Base-by-base conservation (phyloP, 1,140 invertebrate species). In the Theocolax elegans region DNA sequence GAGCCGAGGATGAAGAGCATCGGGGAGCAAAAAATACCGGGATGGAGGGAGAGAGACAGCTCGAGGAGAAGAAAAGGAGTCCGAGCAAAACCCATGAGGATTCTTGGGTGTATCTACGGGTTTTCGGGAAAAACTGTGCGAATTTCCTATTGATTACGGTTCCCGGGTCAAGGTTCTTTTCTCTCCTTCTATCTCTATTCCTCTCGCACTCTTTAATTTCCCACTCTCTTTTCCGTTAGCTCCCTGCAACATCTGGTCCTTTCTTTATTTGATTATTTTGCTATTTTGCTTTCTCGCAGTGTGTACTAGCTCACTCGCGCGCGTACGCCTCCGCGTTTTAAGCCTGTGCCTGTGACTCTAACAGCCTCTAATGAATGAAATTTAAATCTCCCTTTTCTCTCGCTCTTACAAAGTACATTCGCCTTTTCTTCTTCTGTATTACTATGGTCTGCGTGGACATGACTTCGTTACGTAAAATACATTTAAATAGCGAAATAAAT, bases 201-300 rank as follows among this genome's bases (percentile, higher is more conserved):
- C 15, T 8, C 40, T 46, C 40, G 7, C 10, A 13, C 13, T 38
- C 51, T 66, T 60, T 72, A 66, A 56, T 65, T 65, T 71, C 51
- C 40, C 13, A 48, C 35, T 67, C 13, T 25, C 29, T 48, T 13
- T 35, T 12, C 4, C 35, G 15, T 29, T 69, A 8, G 21, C 25
- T 31, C 23, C 49, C n/a, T 27, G 38, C 40, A 42, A 35, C 56
- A 54, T 29, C 51, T 49, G 51, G 17, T 15, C 38, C 56, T 69
- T 69, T 51, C 58, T 64, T 54, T 48, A 63, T 70, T 70, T 63
- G 40, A 70, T 63, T 70, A 70, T 56, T 70, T 58, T 58, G 21
- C 51, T 23, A 70, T 64, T 56, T 17, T 6, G 35, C 23, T 59
- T 59, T 58, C 25, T 44, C 10, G 15, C 10, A 6, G 4, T 35